Evolutionary conservation across 2,797 vertebrate species (phyloP).

Genomic region (Sebastes matsubarae): DNA sequence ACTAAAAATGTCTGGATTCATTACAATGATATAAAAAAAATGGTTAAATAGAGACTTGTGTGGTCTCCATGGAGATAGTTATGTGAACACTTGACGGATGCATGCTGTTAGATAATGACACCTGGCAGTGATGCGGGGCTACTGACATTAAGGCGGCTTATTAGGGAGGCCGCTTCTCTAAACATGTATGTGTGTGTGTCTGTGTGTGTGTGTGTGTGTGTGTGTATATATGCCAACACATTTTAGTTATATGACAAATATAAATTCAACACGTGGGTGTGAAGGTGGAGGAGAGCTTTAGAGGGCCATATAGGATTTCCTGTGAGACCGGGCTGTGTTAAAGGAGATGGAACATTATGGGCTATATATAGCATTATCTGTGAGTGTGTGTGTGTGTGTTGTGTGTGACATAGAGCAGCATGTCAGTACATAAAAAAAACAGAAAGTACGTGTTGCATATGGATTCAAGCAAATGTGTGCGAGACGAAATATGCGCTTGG

Average conservation of each 20-base stretch:
- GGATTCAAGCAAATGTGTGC: neutral
- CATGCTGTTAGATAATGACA: conserved; percentile 38
- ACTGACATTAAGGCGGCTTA: conserved; percentile 30
- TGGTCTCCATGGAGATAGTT: conserved; percentile 39
- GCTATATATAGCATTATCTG: conserved; percentile 37
- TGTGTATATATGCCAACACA: neutral
- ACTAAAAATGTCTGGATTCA: no score
- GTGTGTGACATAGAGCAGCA: conserved; percentile 10
- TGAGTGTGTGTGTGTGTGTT: conserved; percentile 3
- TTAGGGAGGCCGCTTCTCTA: conserved; percentile 10
- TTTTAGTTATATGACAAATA: neutral
- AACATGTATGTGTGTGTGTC: conserved; percentile 17
- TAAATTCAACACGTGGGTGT: neutral
- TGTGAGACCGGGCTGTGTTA: conserved; percentile 25
- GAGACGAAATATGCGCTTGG: neutral
- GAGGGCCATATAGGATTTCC: conserved; percentile 16
- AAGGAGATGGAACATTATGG: conserved; percentile 9
- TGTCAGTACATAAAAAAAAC: neutral
- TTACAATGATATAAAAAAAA: neutral
- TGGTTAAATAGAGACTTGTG: neutral
- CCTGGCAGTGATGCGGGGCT: conserved; percentile 6
- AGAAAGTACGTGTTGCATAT: neutral
- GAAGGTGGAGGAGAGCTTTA: neutral
- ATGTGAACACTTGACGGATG: conserved; percentile 18
- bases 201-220: neutral